Conservation (phyloP, 1,140 invertebrate species). For the Ips typographus region DNA sequence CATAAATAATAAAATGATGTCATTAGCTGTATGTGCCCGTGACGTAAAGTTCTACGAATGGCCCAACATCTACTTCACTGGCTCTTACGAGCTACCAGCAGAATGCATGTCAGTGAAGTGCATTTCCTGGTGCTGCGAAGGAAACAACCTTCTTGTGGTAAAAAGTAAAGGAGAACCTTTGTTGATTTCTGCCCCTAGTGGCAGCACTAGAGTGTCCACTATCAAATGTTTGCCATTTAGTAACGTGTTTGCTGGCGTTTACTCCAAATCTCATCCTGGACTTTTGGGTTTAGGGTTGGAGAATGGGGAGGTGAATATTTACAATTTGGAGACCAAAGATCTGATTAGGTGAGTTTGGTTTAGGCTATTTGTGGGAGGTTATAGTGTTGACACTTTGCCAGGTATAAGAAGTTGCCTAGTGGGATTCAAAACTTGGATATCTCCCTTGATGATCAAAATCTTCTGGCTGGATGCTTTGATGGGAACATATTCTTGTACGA, state of each 20-base stretch:
- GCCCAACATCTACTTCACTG: constrained; percentile 33
- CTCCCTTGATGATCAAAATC: constrained; percentile 33
- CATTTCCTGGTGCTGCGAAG: constrained; percentile 42
- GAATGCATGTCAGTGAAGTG: constrained; percentile 30
- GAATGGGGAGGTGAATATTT: constrained; percentile 35
- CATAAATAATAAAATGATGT: constrained; percentile 11
- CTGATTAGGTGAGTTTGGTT: neutral
- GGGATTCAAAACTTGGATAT: constrained; percentile 39
- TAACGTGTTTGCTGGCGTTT: constrained; percentile 30
- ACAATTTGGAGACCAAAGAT: constrained; percentile 30
- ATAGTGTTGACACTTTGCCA: neutral
- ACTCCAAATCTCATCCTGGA: constrained; percentile 34
- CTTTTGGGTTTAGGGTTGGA: constrained; percentile 37
- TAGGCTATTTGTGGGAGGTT: neutral
- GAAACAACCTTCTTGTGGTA: constrained; percentile 35
- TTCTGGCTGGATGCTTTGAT: constrained; percentile 40
- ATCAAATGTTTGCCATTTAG: constrained; percentile 9
- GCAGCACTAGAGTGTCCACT: constrained; percentile 7
- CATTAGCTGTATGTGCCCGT: constrained; percentile 41
- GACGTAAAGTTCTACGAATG: constrained; percentile 45
- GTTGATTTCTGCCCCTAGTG: constrained; percentile 23
- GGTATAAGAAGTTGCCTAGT: constrained; percentile 34
- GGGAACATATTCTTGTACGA: constrained; percentile 41
- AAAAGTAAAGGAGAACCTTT: constrained; percentile 34
- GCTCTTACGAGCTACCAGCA: constrained; percentile 33